These are phyloP conservation scores for Poecile montanus DNA, from an alignment of 2,797 vertebrate genomes.

Conservation along the genomic window DNA sequence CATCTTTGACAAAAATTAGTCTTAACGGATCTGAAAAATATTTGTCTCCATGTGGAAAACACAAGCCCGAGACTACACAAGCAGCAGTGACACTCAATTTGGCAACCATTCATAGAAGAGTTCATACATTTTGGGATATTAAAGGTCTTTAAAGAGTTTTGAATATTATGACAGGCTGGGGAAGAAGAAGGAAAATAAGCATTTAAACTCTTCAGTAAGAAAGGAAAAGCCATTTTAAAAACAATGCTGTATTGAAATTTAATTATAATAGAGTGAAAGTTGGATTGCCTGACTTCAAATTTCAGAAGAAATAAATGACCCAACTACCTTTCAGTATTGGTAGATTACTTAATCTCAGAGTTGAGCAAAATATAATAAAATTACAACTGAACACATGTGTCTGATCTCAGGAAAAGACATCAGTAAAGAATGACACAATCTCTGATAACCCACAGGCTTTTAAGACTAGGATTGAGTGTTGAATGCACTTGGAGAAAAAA, in stretches of 20 bases:
- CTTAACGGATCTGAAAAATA: background rate
- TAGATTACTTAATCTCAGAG: background rate
- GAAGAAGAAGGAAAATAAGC: background rate
- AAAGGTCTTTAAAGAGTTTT: background rate
- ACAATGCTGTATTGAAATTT: background rate
- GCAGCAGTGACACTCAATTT: background rate
- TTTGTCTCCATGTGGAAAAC: background rate
- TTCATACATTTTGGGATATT: background rate
- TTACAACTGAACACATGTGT: background rate
- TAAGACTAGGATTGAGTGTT: background rate
- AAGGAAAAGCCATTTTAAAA: background rate
- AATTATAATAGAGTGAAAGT: background rate
- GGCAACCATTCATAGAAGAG: background rate
- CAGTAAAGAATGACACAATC: background rate
- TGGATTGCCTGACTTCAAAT: background rate
- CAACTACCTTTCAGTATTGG: background rate
- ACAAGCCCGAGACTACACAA: background rate
- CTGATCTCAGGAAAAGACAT: slow-evolving; percentile 5
- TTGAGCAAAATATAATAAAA: background rate
- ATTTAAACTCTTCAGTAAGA: background rate
- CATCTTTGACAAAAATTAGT: background rate
- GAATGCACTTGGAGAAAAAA: background rate
- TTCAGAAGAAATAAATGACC: background rate
- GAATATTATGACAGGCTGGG: background rate
- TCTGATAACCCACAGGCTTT: background rate